Evolutionary conservation across 2,888 invertebrate species (phyloP), one percentile per base, ranked within the genome.

Genomic region (Euzophera pinguis): DNA sequence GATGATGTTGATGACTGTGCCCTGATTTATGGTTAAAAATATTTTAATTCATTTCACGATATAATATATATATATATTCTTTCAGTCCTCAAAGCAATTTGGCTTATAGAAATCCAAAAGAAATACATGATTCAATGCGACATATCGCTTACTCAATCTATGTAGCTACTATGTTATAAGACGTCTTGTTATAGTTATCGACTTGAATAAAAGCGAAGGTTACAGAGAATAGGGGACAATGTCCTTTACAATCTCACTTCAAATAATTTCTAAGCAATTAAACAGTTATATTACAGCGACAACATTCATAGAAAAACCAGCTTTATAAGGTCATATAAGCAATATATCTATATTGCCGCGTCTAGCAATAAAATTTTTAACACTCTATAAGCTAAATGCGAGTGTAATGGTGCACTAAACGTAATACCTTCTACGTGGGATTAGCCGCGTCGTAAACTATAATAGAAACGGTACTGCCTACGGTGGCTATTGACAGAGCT

Each of bases 311-410:
- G n/a, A 35, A 38, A 38, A 38, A 32, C 32, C 13, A 38, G 38
- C 38, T 38, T 32, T 10, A 22, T n/a, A 12, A 6, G n/a, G 38
- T 38, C 38, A 38, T 38, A 38, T 38, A 38, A 5, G 38, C 38
- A 13, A 13, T 38, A 13, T 12, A 13, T 6, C 22, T 22, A 22
- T 22, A 22, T 22, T 22, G 22, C 22, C 22, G 22, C 35, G 54
- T 52, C 48, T 22, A 5, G 53, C 52, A 48, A 58, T 58, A 59
- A 61, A 58, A 53, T 50, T 53, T 58, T 57, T 59, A 58, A 57
- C 58, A 56, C 54, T 37, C 54, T 51, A 55, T 61, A 57, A 58
- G 60, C 53, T 54, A 50, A 41, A 47, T 38, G 41, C 14, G 48
- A 53, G 45, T 13, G 55, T 59, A 57, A 55, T 58, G 38, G 48